Evolutionary conservation across 2,888 invertebrate genomes (phyloP).

Genomic region (Dioctria linearis): DNA sequence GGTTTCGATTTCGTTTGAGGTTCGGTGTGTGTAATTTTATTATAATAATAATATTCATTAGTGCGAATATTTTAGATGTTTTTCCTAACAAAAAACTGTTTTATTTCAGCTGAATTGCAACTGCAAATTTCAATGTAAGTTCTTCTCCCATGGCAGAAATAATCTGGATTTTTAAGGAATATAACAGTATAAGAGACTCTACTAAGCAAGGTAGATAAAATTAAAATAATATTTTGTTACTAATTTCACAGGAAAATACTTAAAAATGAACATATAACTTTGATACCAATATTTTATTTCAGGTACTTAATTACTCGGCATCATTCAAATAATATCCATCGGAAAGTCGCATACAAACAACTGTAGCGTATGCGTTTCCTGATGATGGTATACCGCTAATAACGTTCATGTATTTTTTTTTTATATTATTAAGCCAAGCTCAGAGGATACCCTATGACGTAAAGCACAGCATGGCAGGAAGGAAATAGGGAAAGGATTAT

Average conservation of each 20-base stretch:
- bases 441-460: too few relatives aligned
- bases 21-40: neutral
- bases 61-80: conserved; percentile 30
- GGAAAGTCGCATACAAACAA: too few relatives aligned
- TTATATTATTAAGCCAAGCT: too few relatives aligned
- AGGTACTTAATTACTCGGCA: conserved; percentile 45
- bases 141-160: conserved; percentile 33
- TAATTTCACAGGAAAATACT: conserved; percentile 28
- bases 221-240: conserved; percentile 1
- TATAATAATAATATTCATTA: conserved; percentile 32
- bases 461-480: too few relatives aligned
- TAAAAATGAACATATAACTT: conserved; percentile 25
- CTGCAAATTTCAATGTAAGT: conserved; percentile 47
- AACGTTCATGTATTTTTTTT: too few relatives aligned
- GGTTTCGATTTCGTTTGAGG: conserved; percentile 21
- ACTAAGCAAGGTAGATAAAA: conserved; percentile 50
- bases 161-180: conserved; percentile 51
- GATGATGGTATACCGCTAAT: too few relatives aligned
- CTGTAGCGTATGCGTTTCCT: too few relatives aligned
- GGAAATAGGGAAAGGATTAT: too few relatives aligned
- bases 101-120: conserved; percentile 46
- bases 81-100: conserved; percentile 1
- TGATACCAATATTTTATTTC: conserved; percentile 46
- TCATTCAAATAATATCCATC: conserved; percentile 47
- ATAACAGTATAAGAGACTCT: conserved; percentile 45